These are phyloP conservation scores for Caenorhabditis sinica DNA, from an alignment of 2,888 invertebrate genomes.

Conservation along the genomic window DNA sequence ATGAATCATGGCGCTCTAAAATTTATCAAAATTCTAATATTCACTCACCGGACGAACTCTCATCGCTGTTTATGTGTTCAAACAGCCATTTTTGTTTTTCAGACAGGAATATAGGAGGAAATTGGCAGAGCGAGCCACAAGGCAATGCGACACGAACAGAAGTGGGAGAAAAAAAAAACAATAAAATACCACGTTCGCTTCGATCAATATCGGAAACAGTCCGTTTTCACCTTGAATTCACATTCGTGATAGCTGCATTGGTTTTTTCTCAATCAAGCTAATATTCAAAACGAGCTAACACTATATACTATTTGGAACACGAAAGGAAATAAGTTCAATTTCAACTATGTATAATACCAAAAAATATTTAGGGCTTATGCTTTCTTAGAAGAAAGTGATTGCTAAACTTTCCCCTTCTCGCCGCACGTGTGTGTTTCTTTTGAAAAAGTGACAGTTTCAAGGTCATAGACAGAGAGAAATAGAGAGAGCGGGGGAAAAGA, in stretches of 20 bases:
- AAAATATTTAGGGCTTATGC: not conserved
- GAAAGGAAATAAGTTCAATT: no score
- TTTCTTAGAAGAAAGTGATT: constrained; percentile 1
- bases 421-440: constrained; percentile 21
- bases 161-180: constrained; percentile 6
- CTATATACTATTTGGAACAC: no score
- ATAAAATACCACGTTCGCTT: constrained; percentile 19
- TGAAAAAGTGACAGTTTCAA: constrained; percentile 50
- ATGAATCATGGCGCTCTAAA: not conserved
- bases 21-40: not conserved
- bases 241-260: constrained; percentile 38
- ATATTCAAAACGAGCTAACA: no score
- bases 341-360: not conserved
- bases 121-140: not conserved
- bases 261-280: not conserved
- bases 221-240: constrained; percentile 7
- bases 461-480: constrained; percentile 35
- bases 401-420: constrained; percentile 17
- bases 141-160: constrained; percentile 3
- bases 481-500: constrained; percentile 28
- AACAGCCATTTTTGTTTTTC: not conserved
- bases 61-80: constrained; percentile 27
- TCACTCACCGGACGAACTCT: constrained; percentile 55
- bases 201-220: constrained; percentile 28
- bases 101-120: constrained; percentile 5